phyloP scores from a whole-genome alignment of 2,113 vertebrate genomes.

The Apteryx mantelli region DNA sequence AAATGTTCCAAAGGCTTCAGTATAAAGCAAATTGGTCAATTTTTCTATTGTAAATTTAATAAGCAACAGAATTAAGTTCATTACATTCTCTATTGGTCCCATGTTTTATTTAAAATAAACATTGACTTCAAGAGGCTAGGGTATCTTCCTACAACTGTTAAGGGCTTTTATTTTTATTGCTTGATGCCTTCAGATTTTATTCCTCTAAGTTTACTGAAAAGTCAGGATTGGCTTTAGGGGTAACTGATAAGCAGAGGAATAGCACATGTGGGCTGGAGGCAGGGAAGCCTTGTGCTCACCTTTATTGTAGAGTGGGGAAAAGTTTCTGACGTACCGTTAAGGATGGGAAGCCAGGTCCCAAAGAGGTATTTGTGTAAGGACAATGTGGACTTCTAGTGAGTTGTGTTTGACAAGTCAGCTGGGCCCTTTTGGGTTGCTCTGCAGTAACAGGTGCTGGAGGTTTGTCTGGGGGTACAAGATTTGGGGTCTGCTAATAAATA shows the following conservation, averaged over 20 bases:
- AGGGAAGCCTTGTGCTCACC: neutral
- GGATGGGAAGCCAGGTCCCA: neutral
- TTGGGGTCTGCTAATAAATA: neutral
- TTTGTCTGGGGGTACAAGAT: neutral
- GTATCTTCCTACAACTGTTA: neutral
- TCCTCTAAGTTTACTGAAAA: neutral
- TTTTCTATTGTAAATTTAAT: neutral
- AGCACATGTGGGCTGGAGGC: too few relatives aligned
- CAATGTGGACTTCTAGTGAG: neutral
- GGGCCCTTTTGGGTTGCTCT: too few relatives aligned
- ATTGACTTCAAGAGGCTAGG: neutral
- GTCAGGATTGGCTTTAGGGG: neutral
- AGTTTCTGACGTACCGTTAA: accelerated
- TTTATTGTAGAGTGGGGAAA: neutral
- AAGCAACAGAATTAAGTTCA: neutral
- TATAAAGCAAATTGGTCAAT: neutral
- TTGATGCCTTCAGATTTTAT: neutral
- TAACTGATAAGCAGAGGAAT: neutral
- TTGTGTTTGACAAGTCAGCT: neutral
- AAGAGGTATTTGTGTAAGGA: neutral
- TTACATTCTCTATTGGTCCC: neutral
- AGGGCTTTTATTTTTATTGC: neutral
- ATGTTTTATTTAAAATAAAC: neutral
- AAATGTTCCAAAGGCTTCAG: neutral
- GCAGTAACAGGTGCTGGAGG: neutral